Percentiles rank a stretch among this genome's conserved stretches.
phyloP scores from a whole-genome alignment of 92 coral and sea anemone species.

The Epizoanthus ramosus region DNA sequence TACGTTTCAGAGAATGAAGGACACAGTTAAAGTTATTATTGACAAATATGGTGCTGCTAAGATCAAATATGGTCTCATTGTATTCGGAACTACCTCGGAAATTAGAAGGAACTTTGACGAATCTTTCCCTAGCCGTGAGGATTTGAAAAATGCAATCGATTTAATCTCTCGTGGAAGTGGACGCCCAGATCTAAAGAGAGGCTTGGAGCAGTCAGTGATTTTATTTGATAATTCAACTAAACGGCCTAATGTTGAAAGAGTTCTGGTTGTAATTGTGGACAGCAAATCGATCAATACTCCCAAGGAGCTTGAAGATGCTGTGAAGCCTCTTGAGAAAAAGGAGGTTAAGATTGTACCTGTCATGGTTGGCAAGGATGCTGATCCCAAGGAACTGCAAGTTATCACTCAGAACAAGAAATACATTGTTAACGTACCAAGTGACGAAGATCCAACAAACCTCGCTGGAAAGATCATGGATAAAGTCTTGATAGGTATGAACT shows the following conservation, averaged over 20 bases:
- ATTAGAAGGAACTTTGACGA: constrained; percentile 50
- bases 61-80: constrained; percentile 62
- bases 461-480: constrained; percentile 78
- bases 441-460: constrained; percentile 55
- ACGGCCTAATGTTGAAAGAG: constrained; percentile 67
- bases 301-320: constrained; percentile 43
- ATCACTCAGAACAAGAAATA: constrained; percentile 62
- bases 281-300: constrained; percentile 41
- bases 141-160: constrained; percentile 39
- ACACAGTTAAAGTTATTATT: constrained; percentile 70
- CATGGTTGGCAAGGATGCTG: constrained; percentile 67
- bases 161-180: constrained; percentile 42
- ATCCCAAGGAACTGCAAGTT: constrained; percentile 49
- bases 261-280: constrained; percentile 70
- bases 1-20: constrained; percentile 69
- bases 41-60: constrained; percentile 73
- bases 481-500: constrained; percentile 59
- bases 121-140: constrained; percentile 28
- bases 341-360: constrained; percentile 85
- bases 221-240: constrained; percentile 56
- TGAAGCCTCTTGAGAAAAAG: constrained; percentile 51
- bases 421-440: constrained; percentile 52
- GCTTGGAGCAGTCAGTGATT: constrained; percentile 55
- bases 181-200: constrained; percentile 67
- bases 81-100: constrained; percentile 62